Evolutionary conservation across 2,797 vertebrate genomes (phyloP), one percentile per base, ranked within the genome.

Genomic region (Necrosyrtes monachus): DNA sequence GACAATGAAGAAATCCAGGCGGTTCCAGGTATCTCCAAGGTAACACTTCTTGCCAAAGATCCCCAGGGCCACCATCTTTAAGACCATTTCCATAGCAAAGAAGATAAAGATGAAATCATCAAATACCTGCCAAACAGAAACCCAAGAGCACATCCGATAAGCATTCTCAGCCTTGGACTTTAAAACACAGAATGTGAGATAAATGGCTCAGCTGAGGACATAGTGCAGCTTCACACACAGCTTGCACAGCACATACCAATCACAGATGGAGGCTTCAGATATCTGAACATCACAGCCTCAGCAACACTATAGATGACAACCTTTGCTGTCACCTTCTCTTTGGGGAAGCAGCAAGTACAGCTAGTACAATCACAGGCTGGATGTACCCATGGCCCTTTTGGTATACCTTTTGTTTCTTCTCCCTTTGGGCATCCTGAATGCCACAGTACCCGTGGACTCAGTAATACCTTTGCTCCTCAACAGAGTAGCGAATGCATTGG

Each of bases 31-130:
- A 97, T 99, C 99, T n/a, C 99, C 99, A 20, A 99, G 99, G 97
- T 99, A 99, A 98, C 99, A 99, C 82, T 99, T 99, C 60, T 98
- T 99, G 33, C 99, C 99, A 41, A 99, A 99, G 93, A 99, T 99
- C n/a, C 99, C 99, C 96, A 99, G 95, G 68, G 99, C 99, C 73
- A 99, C 98, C 99, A 99, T 99, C 98, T 99, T 99, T 88, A 99
- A 98, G 70, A 99, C 98, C 99, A 99, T 99, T 98, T 99, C 99
- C 99, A 99, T 97, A 6, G 99, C 99, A 63, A 99, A 99, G 98
- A 99, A 99, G 97, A 99, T 98, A 88, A 99, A 99, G 98, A 99
- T 99, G 97, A 99, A 99, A 18, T 99, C 99, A 63, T 99, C 99
- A 35, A 99, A 99, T 23, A 99, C 99, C 99, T 99, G 97, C 31